Evolutionary conservation across 2,113 vertebrate genomes (phyloP), one percentile per base, ranked within the genome.

Genomic region (Pelecanus crispus): DNA sequence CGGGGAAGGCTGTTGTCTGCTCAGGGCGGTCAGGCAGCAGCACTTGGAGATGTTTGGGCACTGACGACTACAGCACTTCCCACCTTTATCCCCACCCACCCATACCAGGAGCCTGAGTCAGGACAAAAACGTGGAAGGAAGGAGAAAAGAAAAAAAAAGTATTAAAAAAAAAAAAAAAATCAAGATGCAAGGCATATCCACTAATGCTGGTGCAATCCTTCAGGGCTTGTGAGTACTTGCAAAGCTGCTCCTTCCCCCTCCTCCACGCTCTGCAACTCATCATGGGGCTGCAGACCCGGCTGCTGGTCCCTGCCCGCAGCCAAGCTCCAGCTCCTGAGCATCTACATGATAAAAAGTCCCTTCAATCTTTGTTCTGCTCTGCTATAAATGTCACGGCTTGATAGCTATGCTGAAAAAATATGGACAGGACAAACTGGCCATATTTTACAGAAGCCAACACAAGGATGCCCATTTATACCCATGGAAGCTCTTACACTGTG

Each of bases 101-200:
- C 63, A 19, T 26, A 6, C 75, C 75, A 68, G 21, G 6, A 86
- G 53, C 28, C 26, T 44, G n/a, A 92, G 42, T 86, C 58, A 73
- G 0, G 3, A 80, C 44, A 78, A 81, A 94, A 95, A 81, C 0
- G 0, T 1, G 42, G 53, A 92, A 88, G 32, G 19, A 85, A 66
- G 50, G 52, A 52, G 7, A 26, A 24, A 36, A 55, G 2, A 11
- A 34, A 49, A 56, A 8, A 45, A 29, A 38, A 31, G 25, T 50
- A 8, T 44, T 42, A 42, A 42, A 44, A 49, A 49, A 63, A 65
- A 17, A 32, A 18, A 16, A 36, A 13, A 9, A 53, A 58, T 24
- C 2, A 0, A 80, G 42, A 45, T 2, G 10, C 3, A 6, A 75
- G 21, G 56, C 50, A 71, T 0, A 1, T 19, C 20, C 61, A 63